Base-by-base conservation (phyloP, 2,797 vertebrate species). In the Enteromius thamalakanensis region DNA sequence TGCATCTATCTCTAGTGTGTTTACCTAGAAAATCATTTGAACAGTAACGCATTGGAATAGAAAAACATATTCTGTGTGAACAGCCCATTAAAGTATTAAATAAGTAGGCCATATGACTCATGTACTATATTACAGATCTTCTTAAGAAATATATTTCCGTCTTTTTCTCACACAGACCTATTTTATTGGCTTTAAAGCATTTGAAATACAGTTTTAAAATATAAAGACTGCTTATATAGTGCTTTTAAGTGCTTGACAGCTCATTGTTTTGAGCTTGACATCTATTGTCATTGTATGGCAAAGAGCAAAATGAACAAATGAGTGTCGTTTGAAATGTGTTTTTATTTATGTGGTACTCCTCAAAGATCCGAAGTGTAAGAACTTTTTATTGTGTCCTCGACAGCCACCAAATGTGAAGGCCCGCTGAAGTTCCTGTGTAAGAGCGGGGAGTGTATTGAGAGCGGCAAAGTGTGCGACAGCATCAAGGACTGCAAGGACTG, bases 401-500 rank as follows among this genome's bases (percentile, higher is more conserved):
- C 94, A 98, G 97, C 96, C 86, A 96, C 96, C 79, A 95, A 96
- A 84, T 99, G 97, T 86, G 96, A 98, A 78, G 96, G 95, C 84
- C 95, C 94, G 15, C 94, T 90, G 88, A 97, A 95, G 92, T 99
- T 99, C 93, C 96, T 95, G 93, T 99, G 98, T 93, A 97, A 96
- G 92, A 98, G 95, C 86, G 97, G 97, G 72, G 96, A 99, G 93
- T 99, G 98, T 89, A 96, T 99, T 79, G 96, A 98, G 92, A 94
- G 94, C 95, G 92, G 90, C 92, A 98, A 96, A 93, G 97, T 99
- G 94, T 99, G 98, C 83, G 96, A 99, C 94, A 93, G 93, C 47
- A 94, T 96, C 83, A 97, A 93, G 89, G 97, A 99, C 95, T 99
- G 97, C 95, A 96, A 95, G 89, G 98, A 99, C 92, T 96, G 97